A percentile compares a stretch with the other conserved stretches of the same genome.
These are phyloP conservation scores for Acrobasis suavella DNA, from an alignment of 2,888 invertebrate genomes.

Conservation along the genomic window DNA sequence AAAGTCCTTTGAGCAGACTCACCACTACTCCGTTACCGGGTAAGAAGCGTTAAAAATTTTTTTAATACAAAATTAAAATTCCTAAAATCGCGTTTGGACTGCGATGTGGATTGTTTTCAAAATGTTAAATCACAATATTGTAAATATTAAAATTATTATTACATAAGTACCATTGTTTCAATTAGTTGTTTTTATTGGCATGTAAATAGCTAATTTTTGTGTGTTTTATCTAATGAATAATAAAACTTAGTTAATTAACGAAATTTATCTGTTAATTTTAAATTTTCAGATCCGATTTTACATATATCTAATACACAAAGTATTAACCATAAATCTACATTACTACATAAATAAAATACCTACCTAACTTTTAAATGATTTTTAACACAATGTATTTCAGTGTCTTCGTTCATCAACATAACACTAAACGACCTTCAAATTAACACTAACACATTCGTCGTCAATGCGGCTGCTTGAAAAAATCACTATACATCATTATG, in stretches of 20 bases:
- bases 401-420: slow-evolving; percentile 11
- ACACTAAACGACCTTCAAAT: slow-evolving; percentile 17
- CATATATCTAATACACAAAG: no score
- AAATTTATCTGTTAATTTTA: no score
- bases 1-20: slow-evolving; percentile 8
- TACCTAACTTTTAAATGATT: no score
- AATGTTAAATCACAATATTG: slow-evolving; percentile 3
- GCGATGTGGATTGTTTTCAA: slow-evolving; percentile 8
- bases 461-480: slow-evolving; percentile 14
- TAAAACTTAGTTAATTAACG: no score
- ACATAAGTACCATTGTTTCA: no score
- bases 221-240: no score
- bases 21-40: slow-evolving; percentile 16
- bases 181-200: no score
- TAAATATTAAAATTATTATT: background rate
- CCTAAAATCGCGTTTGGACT: slow-evolving; percentile 4
- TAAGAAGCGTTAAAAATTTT: slow-evolving; percentile 14
- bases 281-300: no score
- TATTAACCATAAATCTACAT: no score
- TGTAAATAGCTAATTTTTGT: no score
- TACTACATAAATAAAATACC: no score
- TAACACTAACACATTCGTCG: slow-evolving; percentile 4
- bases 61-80: background rate
- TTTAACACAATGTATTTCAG: slow-evolving; percentile 15
- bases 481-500: background rate